Conservation (phyloP, 2,888 invertebrate species). For the Sycophila texana region DNA sequence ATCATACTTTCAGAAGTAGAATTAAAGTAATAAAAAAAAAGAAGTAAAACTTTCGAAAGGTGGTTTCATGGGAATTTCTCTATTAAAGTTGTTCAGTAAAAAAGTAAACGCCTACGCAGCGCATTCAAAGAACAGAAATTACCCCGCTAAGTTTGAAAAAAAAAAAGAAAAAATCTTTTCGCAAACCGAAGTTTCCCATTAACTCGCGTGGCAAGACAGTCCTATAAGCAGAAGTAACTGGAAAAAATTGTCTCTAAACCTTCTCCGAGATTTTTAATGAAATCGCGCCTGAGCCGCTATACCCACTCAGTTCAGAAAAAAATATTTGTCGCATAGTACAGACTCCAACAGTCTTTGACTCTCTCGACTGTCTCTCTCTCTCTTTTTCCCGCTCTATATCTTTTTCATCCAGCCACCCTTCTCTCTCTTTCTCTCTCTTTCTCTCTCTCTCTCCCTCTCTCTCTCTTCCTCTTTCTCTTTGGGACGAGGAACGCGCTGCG, state of each 20-base stretch:
- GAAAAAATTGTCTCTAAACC: constrained; percentile 36
- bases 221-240: constrained; percentile 20
- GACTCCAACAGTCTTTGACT: background rate
- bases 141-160: too few relatives aligned
- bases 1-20: too few relatives aligned
- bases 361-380: background rate
- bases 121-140: too few relatives aligned
- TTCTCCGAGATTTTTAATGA: constrained; percentile 33
- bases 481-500: constrained; percentile 6
- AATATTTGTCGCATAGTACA: constrained; percentile 32
- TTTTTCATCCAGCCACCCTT: background rate
- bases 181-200: constrained; percentile 32
- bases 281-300: constrained; percentile 18
- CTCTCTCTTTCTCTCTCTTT: constrained; percentile 7
- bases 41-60: too few relatives aligned
- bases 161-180: too few relatives aligned
- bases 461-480: background rate
- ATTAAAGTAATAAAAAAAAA: too few relatives aligned
- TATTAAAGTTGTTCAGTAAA: too few relatives aligned
- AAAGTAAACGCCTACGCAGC: too few relatives aligned
- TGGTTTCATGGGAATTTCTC: too few relatives aligned
- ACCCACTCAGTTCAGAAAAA: constrained; percentile 17
- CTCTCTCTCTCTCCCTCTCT: constrained; percentile 10
- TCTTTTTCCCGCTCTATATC: constrained; percentile 7
- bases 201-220: background rate